Evolutionary conservation across 2,888 invertebrate species (phyloP).

Genomic region (Oligia latruncula): DNA sequence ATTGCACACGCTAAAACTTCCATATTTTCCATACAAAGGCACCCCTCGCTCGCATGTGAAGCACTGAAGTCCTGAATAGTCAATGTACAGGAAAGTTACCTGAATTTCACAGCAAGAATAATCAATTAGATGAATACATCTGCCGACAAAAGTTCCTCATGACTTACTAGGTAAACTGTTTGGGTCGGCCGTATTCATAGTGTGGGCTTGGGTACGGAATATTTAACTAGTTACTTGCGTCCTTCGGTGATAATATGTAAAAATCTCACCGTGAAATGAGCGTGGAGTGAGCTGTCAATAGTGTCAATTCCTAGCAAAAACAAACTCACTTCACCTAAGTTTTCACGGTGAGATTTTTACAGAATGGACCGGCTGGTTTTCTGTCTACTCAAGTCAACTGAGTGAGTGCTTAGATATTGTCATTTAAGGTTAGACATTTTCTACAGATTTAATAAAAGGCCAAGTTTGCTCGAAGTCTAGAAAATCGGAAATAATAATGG

Average conservation of each 20-base stretch:
- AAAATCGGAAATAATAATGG: too few species aligned
- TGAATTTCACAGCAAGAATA: constrained; percentile 72
- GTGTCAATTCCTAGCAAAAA: too few species aligned
- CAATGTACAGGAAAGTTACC: constrained; percentile 62
- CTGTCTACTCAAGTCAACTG: neutral
- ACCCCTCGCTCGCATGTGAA: neutral
- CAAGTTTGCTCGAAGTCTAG: neutral
- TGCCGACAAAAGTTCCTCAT: constrained; percentile 70
- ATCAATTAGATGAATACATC: constrained; percentile 79
- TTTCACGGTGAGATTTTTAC: too few species aligned
- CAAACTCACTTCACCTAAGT: too few species aligned
- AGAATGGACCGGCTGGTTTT: neutral
- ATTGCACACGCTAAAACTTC: constrained; percentile 13
- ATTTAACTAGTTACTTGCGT: neutral
- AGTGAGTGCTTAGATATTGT: neutral
- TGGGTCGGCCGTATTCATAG: constrained; percentile 67
- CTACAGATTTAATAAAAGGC: neutral
- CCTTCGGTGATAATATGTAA: neutral
- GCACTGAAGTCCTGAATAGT: constrained; percentile 42
- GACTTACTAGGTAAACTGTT: constrained; percentile 66
- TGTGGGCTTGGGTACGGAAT: neutral
- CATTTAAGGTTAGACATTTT: neutral
- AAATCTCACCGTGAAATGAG: too few species aligned
- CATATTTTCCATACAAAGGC: constrained; percentile 40
- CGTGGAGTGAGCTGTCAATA: too few species aligned